Percentiles rank a stretch among this genome's conserved stretches.
Conservation (phyloP, 2,113 vertebrate genomes). For the Forbesichthys agassizii region DNA sequence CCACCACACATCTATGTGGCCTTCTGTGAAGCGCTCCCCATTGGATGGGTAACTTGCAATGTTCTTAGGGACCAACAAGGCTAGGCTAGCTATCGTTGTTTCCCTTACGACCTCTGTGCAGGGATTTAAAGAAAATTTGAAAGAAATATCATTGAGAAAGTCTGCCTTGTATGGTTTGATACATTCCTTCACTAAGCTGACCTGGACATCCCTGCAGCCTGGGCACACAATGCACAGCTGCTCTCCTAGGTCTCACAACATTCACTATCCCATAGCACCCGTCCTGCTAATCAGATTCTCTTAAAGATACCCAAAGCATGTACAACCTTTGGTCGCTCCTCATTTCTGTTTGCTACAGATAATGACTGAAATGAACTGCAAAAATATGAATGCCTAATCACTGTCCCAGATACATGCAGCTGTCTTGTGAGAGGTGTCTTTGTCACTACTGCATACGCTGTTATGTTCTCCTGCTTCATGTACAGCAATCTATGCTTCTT, state of each 20-base stretch:
- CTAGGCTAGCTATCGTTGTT: slow-evolving; percentile 91
- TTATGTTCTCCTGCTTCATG: no score
- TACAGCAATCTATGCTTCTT: no score
- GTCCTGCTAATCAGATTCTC: no score
- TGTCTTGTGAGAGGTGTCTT: no score
- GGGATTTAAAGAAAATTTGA: neutral
- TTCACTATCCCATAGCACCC: neutral
- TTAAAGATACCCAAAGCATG: neutral
- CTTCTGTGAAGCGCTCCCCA: slow-evolving; percentile 93
- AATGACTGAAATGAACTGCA: no score
- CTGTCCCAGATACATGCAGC: no score
- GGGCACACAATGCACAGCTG: no score
- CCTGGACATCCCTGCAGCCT: no score
- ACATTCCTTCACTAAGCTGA: neutral
- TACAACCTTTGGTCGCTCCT: no score
- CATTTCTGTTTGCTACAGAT: no score
- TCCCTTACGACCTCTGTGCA: slow-evolving; percentile 90
- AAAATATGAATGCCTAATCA: no score
- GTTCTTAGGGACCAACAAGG: slow-evolving; percentile 94
- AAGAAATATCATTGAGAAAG: neutral
- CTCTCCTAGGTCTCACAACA: neutral
- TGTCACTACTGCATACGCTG: no score
- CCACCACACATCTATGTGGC: slow-evolving; percentile 98
- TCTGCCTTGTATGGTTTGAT: neutral
- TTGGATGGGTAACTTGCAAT: slow-evolving; percentile 93